Evolutionary conservation across 2,797 vertebrate genomes (phyloP), one percentile per base, ranked within the genome.

Genomic region (Labroides dimidiatus): DNA sequence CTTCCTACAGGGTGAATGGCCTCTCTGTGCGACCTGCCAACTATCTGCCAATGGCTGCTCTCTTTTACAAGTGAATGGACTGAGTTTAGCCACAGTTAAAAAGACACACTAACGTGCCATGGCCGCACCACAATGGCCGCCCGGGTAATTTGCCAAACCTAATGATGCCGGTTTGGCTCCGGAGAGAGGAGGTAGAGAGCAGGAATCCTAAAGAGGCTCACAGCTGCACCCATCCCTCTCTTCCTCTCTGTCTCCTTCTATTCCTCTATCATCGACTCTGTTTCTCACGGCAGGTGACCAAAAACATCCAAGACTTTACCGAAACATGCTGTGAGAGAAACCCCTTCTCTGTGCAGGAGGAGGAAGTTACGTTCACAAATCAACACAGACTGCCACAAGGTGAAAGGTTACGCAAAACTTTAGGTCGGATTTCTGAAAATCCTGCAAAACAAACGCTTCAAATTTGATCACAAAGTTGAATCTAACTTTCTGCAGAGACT

Each of bases 21-120:
- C 89, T 82, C 91, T 93, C 93, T 95, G 94, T 95, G 89, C 90
- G 72, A 91, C 78, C 79, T 82, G 94, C 95, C 93, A 94, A 95
- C 90, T 91, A 94, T 92, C 93, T 95, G 95, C 93, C 94, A 95
- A 94, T 93, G 94, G 92, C 81, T n/a, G 81, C 91, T 87, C 91
- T 93, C 90, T 92, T 94, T 94, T 91, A 89, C 89, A 91, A 93
- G 92, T 95, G 93, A 96, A 96, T 94, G 82, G 93, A 92, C 83
- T 78, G 87, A 89, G 93, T 91, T 94, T 93, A 92, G 91, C 91
- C 90, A 91, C 83, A 84, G 87, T 88, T 87, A 88, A 89, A 93
- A 93, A 93, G 88, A 83, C 86, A 88, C 90, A 88, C 89, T 94
- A 93, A 95, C 91, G 86, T 87, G 87, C 94, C 94, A 93, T 94